Conservation (phyloP, 1,140 invertebrate genomes). For the Wiebesia pumilae region DNA sequence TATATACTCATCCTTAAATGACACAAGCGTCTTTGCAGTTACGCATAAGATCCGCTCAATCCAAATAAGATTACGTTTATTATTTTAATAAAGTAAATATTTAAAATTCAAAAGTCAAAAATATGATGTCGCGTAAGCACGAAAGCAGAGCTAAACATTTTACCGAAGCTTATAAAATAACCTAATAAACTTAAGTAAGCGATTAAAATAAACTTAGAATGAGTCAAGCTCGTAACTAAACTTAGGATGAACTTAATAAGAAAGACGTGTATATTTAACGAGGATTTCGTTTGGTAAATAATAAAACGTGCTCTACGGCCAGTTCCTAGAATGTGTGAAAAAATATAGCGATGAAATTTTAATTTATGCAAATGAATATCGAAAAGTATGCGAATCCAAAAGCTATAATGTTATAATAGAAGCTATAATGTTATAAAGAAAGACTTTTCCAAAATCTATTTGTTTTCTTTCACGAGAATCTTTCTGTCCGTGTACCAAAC, state of each 20-base stretch:
- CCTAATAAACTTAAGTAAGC: neutral
- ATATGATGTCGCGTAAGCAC: neutral
- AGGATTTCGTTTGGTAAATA: neutral
- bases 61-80: neutral
- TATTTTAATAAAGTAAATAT: neutral
- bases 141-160: neutral
- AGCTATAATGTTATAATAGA: no score
- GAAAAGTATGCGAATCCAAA: no score
- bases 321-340: neutral
- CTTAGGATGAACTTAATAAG: no score
- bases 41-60: neutral
- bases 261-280: neutral
- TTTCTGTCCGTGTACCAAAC: neutral
- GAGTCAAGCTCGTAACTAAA: no score
- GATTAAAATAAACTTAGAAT: no score
- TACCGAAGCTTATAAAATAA: neutral
- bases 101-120: neutral
- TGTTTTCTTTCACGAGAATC: neutral
- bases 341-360: no score
- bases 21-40: neutral
- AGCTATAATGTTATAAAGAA: no score
- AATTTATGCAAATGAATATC: no score
- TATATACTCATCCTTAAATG: neutral
- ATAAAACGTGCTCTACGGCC: neutral
- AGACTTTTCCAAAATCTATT: no score